Evolutionary conservation across 2,113 vertebrate genomes (phyloP).

Genomic region (Tetraodon nigroviridis): DNA sequence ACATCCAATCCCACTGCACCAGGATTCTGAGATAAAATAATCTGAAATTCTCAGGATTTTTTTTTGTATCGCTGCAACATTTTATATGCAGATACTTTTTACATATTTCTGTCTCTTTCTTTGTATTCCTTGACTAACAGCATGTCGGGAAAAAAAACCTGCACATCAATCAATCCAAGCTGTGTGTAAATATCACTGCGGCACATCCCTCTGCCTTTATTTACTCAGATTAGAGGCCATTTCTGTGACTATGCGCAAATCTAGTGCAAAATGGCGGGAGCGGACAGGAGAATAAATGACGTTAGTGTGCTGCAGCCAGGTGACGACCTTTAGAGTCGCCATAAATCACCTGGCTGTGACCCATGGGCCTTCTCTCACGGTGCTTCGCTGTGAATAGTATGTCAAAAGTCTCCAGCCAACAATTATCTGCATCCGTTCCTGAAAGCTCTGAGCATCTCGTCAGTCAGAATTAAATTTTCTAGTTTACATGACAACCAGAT

Average conservation of each 20-base stretch:
- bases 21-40: slow-evolving; percentile 19
- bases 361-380: neutral
- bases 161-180: no score
- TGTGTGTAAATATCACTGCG: neutral
- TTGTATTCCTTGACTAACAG: neutral
- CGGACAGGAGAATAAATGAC: slow-evolving; percentile 14
- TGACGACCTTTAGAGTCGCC: slow-evolving; percentile 44
- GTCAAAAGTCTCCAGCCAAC: neutral
- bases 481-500: neutral
- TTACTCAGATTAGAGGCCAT: no score
- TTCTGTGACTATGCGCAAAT: neutral
- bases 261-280: slow-evolving; percentile 1
- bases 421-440: neutral
- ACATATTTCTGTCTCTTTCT: neutral
- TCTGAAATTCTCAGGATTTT: slow-evolving; percentile 1
- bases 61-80: neutral
- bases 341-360: slow-evolving; percentile 32
- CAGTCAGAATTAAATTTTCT: no score
- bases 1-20: neutral
- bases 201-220: neutral
- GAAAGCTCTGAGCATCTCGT: neutral
- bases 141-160: neutral
- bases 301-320: slow-evolving; percentile 33
- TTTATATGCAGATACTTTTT: slow-evolving; percentile 6
- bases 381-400: slow-evolving; percentile 4